Evolutionary conservation across 1,140 invertebrate genomes (phyloP).

Genomic region (Aradophagus sp.): DNA sequence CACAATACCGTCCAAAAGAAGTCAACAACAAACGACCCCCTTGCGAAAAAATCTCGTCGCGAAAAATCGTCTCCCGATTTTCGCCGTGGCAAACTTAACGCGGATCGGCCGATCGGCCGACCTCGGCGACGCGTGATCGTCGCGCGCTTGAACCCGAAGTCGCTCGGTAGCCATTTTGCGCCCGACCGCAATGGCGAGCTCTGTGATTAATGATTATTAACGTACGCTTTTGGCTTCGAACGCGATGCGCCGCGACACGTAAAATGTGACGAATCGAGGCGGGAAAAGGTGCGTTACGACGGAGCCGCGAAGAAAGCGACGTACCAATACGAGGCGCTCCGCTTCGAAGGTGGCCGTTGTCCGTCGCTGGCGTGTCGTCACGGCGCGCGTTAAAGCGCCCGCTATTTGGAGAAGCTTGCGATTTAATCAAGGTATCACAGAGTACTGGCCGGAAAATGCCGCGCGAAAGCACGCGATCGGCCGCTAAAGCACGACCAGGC

Average conservation of each 20-base stretch:
- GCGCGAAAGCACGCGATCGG: neutral
- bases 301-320: constrained; percentile 43
- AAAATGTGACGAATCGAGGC: constrained; percentile 54
- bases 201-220: constrained; percentile 60
- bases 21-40: too few relatives aligned
- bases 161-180: constrained; percentile 52
- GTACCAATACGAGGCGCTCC: constrained; percentile 28
- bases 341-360: constrained; percentile 45
- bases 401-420: constrained; percentile 44
- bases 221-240: constrained; percentile 38
- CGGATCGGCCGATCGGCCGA: too few relatives aligned
- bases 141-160: neutral
- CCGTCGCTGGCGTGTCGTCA: constrained; percentile 34
- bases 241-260: constrained; percentile 47
- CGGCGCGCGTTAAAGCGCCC: constrained; percentile 33
- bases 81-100: too few relatives aligned
- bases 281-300: constrained; percentile 47
- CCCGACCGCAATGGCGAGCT: constrained; percentile 46
- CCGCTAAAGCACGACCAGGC: constrained; percentile 3
- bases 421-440: constrained; percentile 56
- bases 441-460: constrained; percentile 11
- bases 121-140: too few relatives aligned
- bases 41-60: too few relatives aligned
- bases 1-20: too few relatives aligned
- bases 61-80: too few relatives aligned